Evolutionary conservation across 2,797 vertebrate genomes (phyloP).

Genomic region (Nannoperca australis): DNA sequence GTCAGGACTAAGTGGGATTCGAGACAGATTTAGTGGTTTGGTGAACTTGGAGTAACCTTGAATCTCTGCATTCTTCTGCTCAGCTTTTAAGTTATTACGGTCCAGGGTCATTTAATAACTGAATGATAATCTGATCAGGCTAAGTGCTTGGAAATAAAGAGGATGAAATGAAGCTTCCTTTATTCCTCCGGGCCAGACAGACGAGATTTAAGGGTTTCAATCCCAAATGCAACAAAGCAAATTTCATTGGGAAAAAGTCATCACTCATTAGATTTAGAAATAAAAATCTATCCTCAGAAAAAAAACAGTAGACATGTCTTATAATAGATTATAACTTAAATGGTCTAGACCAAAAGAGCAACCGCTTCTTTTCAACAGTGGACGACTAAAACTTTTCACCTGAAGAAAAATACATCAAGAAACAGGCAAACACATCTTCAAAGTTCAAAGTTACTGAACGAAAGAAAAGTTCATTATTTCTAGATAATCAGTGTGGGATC

Average conservation of each 20-base stretch:
- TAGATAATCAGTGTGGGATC: background rate
- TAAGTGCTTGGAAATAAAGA: conserved; percentile 73
- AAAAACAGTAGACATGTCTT: background rate
- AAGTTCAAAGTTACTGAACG: background rate
- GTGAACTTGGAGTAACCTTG: conserved; percentile 63
- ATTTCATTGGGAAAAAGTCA: conserved; percentile 32
- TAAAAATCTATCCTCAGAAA: conserved; percentile 6
- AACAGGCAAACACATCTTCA: background rate
- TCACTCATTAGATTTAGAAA: conserved; percentile 10
- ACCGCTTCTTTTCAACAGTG: background rate
- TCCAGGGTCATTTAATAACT: conserved; percentile 67
- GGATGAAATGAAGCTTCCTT: conserved; percentile 60
- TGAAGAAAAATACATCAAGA: background rate
- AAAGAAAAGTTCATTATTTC: no score
- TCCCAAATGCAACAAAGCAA: conserved; percentile 26
- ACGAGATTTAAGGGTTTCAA: conserved; percentile 34
- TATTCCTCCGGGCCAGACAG: conserved; percentile 36
- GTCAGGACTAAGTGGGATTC: conserved; percentile 38
- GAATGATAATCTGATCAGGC: conserved; percentile 72
- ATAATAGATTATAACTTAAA: background rate
- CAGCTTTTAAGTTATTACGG: conserved; percentile 64
- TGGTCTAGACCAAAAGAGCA: background rate
- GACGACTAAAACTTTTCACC: background rate
- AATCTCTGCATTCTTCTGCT: conserved; percentile 48
- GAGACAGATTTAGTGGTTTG: conserved; percentile 40